A percentile compares a stretch with the other conserved stretches of the same genome.
These are phyloP conservation scores for Thyatira batis DNA, from an alignment of 2,888 invertebrate species.

Conservation along the genomic window DNA sequence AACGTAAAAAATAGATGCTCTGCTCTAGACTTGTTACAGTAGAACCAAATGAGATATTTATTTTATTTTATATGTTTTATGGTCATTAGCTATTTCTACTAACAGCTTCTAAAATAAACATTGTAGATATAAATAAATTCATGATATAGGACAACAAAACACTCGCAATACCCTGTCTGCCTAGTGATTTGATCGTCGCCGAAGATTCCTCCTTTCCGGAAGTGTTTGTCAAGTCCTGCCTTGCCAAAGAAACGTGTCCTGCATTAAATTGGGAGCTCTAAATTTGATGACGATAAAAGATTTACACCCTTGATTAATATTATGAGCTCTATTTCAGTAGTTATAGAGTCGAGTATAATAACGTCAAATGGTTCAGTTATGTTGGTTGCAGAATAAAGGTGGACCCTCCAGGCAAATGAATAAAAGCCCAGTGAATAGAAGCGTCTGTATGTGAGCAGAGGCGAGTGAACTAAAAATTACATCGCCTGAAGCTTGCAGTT, in stretches of 20 bases:
- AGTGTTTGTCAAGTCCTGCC: slow-evolving; percentile 25
- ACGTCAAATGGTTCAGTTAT: neutral
- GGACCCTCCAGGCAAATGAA: slow-evolving; percentile 26
- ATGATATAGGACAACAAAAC: neutral
- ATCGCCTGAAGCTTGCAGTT: neutral
- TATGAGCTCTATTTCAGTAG: neutral
- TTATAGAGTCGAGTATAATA: slow-evolving; percentile 6
- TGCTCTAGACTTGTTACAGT: too few species aligned
- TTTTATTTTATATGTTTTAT: too few species aligned
- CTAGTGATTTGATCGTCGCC: slow-evolving; percentile 18
- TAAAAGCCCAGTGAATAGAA: slow-evolving; percentile 26
- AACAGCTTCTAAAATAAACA: too few species aligned
- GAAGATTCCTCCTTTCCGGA: slow-evolving; percentile 18
- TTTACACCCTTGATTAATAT: slow-evolving; percentile 4
- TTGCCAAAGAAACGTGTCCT: slow-evolving; percentile 27
- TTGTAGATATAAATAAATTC: neutral
- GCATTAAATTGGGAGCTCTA: slow-evolving; percentile 18
- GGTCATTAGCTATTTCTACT: too few species aligned
- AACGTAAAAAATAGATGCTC: too few species aligned
- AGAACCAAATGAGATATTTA: too few species aligned
- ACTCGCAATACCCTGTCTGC: neutral
- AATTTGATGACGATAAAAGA: slow-evolving; percentile 6
- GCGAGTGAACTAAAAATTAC: slow-evolving; percentile 7
- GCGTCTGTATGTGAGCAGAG: neutral
- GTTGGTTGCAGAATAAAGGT: slow-evolving; percentile 19